These are phyloP conservation scores for Diaphora mendica DNA, from an alignment of 2,888 invertebrate genomes.

Conservation along the genomic window DNA sequence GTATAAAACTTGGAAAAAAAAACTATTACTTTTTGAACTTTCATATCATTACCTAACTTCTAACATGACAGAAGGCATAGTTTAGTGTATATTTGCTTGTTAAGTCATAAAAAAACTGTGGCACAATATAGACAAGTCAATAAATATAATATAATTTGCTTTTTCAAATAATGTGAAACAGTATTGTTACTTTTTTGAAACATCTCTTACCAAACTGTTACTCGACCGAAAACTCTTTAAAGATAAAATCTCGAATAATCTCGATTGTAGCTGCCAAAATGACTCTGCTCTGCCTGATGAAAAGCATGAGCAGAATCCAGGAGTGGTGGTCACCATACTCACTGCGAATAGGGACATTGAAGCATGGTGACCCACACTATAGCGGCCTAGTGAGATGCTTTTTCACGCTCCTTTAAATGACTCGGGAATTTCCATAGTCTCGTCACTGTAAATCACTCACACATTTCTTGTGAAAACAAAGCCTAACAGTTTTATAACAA, in stretches of 20 bases:
- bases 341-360: too few relatives aligned
- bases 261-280: background rate
- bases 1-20: background rate
- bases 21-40: background rate
- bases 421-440: background rate
- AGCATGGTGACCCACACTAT: too few relatives aligned
- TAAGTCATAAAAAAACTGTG: too few relatives aligned
- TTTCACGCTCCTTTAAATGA: too few relatives aligned
- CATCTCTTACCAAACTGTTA: background rate
- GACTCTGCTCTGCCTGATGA: too few relatives aligned
- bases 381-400: too few relatives aligned
- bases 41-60: background rate
- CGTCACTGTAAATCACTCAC: background rate
- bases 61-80: background rate
- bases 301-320: too few relatives aligned
- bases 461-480: background rate
- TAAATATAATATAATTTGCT: too few relatives aligned
- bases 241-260: background rate
- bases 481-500: slow-evolving; percentile 15
- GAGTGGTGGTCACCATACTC: too few relatives aligned
- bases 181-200: background rate
- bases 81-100: too few relatives aligned
- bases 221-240: background rate
- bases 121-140: too few relatives aligned
- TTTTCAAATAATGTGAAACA: background rate